Evolutionary conservation across 30 jellyfish, hydroid and myxozoan species (phyloP).

Genomic region (Aurelia coerulea): DNA sequence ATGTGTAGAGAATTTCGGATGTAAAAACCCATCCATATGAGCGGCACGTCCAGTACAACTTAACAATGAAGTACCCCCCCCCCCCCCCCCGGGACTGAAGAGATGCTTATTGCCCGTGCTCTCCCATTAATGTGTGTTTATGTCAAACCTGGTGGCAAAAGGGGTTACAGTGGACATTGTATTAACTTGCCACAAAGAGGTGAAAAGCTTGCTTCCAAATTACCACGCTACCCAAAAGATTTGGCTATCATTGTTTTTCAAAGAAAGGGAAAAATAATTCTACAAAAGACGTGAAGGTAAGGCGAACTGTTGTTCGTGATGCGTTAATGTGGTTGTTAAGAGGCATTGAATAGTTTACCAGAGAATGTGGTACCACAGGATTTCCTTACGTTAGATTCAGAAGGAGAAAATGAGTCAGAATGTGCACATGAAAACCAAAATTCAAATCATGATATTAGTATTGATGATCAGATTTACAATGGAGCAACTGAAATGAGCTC

Average conservation of each 20-base stretch:
- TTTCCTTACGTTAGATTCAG: not conserved
- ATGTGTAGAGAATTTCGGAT: too few species aligned
- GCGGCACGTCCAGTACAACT: too few species aligned
- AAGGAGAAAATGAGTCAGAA: not conserved
- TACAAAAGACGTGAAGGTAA: not conserved
- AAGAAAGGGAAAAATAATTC: not conserved
- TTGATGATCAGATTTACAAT: not conserved
- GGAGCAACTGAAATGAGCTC: not conserved
- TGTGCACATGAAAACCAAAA: too few species aligned
- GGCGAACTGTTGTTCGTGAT: not conserved
- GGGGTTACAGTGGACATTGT: conserved; percentile 17
- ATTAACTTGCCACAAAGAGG: conserved; percentile 4
- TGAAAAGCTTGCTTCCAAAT: not conserved
- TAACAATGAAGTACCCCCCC: too few species aligned
- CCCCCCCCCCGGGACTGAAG: too few species aligned
- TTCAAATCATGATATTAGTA: too few species aligned
- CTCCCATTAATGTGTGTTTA: conserved; percentile 9
- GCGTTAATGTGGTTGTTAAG: conserved; percentile 13
- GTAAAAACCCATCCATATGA: too few species aligned
- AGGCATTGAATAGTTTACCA: not conserved
- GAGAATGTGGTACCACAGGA: not conserved
- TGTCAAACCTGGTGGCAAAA: conserved; percentile 12
- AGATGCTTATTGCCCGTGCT: conserved; percentile 30
- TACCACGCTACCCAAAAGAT: conserved; percentile 16
- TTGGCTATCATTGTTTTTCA: not conserved